Conservation (phyloP, 1,140 invertebrate genomes). For the Geopemphigus sp. region DNA sequence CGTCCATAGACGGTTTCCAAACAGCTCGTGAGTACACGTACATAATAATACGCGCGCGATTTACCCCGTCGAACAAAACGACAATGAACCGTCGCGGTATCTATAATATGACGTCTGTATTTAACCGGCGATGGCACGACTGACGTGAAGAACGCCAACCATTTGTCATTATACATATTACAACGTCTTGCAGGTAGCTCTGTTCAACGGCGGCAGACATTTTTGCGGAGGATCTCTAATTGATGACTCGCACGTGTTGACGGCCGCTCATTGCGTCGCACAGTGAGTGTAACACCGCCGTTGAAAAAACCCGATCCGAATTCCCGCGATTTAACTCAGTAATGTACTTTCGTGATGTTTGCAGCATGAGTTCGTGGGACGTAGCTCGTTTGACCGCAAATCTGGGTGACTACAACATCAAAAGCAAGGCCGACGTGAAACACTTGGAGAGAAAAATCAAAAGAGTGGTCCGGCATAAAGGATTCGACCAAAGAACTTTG, state of each 20-base stretch:
- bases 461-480: conserved; percentile 76
- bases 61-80: background rate
- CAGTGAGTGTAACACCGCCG: conserved; percentile 65
- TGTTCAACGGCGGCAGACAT: conserved; percentile 78
- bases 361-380: conserved; percentile 83
- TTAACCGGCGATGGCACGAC: no score
- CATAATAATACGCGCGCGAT: background rate
- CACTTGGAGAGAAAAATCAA: conserved; percentile 76
- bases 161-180: no score
- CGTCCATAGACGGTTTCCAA: background rate
- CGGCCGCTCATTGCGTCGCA: conserved; percentile 87
- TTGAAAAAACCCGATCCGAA: background rate
- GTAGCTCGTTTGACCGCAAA: conserved; percentile 76
- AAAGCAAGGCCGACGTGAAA: conserved; percentile 67
- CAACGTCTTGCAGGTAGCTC: conserved; percentile 64
- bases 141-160: no score
- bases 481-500: conserved; percentile 78
- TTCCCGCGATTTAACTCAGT: no score
- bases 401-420: conserved; percentile 80
- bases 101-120: background rate
- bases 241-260: conserved; percentile 76
- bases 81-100: background rate
- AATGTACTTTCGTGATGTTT: conserved; percentile 53
- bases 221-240: conserved; percentile 89
- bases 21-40: background rate